phyloP scores from a whole-genome alignment of 2,888 invertebrate genomes.

The Allacma fusca region DNA sequence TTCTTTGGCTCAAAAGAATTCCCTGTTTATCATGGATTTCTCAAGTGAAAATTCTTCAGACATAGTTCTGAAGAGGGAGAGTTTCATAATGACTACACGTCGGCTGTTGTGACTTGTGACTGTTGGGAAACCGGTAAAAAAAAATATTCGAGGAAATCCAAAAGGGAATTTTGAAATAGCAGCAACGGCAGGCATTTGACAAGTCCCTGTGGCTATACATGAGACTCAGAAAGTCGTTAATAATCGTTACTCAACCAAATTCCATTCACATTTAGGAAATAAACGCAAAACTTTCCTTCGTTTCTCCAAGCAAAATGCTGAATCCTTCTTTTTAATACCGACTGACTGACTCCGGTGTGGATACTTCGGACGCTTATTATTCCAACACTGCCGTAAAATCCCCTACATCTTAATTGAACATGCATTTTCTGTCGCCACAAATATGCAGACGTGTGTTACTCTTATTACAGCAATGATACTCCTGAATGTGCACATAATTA shows the following conservation, averaged over 20 bases:
- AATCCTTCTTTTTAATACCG: constrained; percentile 36
- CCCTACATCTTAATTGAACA: too few species aligned
- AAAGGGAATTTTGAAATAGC: not conserved
- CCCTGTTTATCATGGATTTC: too few species aligned
- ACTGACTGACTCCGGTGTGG: not conserved
- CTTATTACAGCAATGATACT: too few species aligned
- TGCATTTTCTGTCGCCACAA: too few species aligned
- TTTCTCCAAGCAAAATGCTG: constrained; percentile 30
- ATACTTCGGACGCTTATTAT: not conserved
- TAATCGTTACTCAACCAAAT: constrained; percentile 16
- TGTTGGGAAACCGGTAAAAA: not conserved
- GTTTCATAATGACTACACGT: too few species aligned
- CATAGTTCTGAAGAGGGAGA: too few species aligned
- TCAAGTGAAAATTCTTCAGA: too few species aligned
- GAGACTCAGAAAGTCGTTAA: not conserved
- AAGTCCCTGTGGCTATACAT: constrained; percentile 1
- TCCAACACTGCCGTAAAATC: too few species aligned
- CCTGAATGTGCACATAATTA: too few species aligned
- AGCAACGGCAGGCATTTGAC: not conserved
- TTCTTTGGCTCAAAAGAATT: too few species aligned
- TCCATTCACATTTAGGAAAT: not conserved
- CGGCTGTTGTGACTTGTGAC: too few species aligned
- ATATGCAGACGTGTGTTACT: too few species aligned
- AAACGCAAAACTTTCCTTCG: constrained; percentile 3
- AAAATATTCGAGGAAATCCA: constrained; percentile 24